These are phyloP conservation scores for Micromys minutus DNA, from an alignment of 2,113 vertebrate genomes.

Conservation along the genomic window DNA sequence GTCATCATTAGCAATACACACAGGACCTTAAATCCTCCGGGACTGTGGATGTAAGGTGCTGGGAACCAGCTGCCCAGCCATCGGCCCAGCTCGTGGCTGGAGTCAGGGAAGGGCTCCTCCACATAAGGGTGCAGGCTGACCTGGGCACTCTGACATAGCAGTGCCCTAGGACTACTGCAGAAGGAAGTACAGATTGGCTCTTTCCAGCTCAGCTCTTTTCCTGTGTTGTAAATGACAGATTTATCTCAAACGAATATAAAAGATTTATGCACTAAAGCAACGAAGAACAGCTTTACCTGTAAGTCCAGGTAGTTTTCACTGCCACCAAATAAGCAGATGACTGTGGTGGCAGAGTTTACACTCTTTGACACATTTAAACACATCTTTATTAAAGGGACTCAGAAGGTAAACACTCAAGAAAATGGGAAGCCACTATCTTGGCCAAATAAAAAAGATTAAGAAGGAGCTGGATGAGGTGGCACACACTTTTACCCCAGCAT, in stretches of 20 bases:
- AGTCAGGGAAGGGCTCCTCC: neutral
- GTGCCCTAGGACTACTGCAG: neutral
- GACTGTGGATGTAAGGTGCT: accelerated
- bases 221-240: neutral
- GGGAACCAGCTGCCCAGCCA: neutral
- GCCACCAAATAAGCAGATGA: neutral
- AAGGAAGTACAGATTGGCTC: neutral
- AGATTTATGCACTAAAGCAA: conserved; percentile 9
- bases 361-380: neutral
- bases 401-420: conserved; percentile 3
- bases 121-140: neutral
- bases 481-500: neutral
- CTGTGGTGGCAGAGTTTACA: neutral
- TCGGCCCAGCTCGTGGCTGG: neutral
- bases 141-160: neutral
- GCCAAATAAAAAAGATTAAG: neutral
- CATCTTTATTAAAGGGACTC: neutral
- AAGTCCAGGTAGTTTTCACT: neutral
- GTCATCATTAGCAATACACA: neutral
- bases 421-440: neutral
- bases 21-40: accelerated
- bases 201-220: neutral
- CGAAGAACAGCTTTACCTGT: neutral
- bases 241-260: conserved; percentile 16
- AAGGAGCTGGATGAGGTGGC: neutral